Base-by-base conservation (phyloP, 2,113 vertebrate species). In the Calypte anna region DNA sequence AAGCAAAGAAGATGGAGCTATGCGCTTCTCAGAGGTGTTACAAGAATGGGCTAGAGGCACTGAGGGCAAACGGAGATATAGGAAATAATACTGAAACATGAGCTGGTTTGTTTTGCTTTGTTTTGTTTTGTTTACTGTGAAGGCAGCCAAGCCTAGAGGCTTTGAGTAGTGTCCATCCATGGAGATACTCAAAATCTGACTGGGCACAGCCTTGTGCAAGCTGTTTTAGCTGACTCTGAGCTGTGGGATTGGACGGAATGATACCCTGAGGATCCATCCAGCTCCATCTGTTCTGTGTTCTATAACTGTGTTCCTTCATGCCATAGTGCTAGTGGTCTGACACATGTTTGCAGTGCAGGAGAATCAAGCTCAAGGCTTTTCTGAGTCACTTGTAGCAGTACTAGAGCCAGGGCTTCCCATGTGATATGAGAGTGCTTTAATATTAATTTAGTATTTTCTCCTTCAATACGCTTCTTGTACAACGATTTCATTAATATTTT, bases 31-130 rank as follows among this genome's bases (percentile, higher is more conserved):
- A 36, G 27, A 4, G 9, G 1, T 36, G 5, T 63, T 44, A 21
- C 16, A 50, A 31, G 22, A 83, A 80, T 74, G 28, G n/a, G 62
- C 16, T 50, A 80, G 44, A 55, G 23, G 19, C 7, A 90, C 55
- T 3, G 5, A 14, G 31, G 16, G 43, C 14, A 63, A 55, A 68
- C 0, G 13, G 17, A 87, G 30, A 30, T 79, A n/a, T 0, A 54
- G 17, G 8, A 87, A 87, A 82, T 27, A 25, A 9, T 57, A 30
- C 6, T 24, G 23, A 58, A 40, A 58, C 3, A 16, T 57, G 7
- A 31, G 17, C 5, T 73, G 23, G 10, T 3, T 21, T 18, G 31
- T 53, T 53, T 53, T 27, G 24, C 25, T 51, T 25, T 51, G 21
- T 21, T 51, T 25, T 53, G 51, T 12, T 63, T 27, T 28, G 53